Evolutionary conservation across 2,113 vertebrate species (phyloP).

Genomic region (Eurystomus gularis): DNA sequence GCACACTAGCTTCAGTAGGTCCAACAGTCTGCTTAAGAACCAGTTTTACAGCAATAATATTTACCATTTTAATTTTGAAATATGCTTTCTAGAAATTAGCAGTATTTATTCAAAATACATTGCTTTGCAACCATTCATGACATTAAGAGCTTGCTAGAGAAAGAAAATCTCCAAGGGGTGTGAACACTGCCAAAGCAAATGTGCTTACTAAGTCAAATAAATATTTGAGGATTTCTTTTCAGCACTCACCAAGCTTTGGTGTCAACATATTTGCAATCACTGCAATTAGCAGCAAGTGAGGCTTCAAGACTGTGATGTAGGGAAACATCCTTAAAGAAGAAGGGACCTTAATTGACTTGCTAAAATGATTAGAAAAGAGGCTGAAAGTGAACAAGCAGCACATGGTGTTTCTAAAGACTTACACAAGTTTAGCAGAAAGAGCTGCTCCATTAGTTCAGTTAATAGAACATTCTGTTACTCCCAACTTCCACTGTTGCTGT

Average conservation of each 20-base stretch:
- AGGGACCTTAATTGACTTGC: background rate
- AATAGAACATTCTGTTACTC: constrained; percentile 64
- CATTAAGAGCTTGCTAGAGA: background rate
- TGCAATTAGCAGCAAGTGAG: constrained; percentile 21
- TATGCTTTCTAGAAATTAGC: background rate
- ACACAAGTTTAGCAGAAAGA: constrained; percentile 46
- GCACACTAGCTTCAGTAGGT: background rate
- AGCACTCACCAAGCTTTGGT: background rate
- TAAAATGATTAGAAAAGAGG: constrained; percentile 58
- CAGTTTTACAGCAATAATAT: background rate
- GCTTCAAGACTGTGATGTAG: background rate
- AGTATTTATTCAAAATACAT: background rate
- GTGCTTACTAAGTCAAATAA: background rate
- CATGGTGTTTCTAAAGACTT: constrained; percentile 23
- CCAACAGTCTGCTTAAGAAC: background rate
- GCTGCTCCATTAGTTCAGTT: constrained; percentile 60
- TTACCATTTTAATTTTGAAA: background rate
- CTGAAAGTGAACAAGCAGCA: constrained; percentile 57
- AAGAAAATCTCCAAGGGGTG: background rate
- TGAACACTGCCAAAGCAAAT: background rate
- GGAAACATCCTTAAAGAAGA: constrained; percentile 42
- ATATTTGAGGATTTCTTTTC: constrained; percentile 25
- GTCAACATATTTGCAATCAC: background rate
- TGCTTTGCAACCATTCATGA: background rate
- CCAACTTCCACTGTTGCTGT: constrained; percentile 1